phyloP scores from a whole-genome alignment of 2,888 invertebrate genomes.

The Eupithecia centaureata region DNA sequence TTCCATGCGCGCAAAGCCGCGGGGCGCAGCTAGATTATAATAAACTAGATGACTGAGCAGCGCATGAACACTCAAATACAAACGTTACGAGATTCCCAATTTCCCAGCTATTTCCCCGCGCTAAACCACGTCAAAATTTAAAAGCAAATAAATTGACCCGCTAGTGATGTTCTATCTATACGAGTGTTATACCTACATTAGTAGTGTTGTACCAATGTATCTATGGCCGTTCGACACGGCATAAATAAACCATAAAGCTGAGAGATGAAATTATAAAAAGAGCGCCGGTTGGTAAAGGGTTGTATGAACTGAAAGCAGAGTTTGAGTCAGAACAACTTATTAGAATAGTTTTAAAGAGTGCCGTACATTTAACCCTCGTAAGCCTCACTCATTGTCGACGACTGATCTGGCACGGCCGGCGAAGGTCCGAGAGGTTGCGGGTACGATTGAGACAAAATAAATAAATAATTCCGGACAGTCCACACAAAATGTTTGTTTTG shows the following conservation, averaged over 20 bases:
- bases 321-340: constrained; percentile 9
- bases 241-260: constrained; percentile 42
- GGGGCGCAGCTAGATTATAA: no score
- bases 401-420: no score
- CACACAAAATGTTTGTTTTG: no score
- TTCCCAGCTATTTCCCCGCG: background rate
- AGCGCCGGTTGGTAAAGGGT: background rate
- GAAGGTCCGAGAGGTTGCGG: no score
- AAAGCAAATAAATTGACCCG: constrained; percentile 30
- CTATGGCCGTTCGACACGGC: constrained; percentile 31
- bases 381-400: no score
- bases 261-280: constrained; percentile 12
- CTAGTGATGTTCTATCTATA: constrained; percentile 20
- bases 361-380: no score
- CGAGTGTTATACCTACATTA: constrained; percentile 13
- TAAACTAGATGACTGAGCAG: background rate
- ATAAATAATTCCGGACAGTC: no score
- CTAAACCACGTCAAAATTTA: constrained; percentile 25
- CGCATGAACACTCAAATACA: background rate
- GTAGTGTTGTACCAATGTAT: constrained; percentile 26
- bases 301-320: constrained; percentile 9
- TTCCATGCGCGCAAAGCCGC: no score
- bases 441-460: no score
- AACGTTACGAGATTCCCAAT: background rate
- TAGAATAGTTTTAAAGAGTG: no score